A percentile compares a stretch with the other conserved stretches of the same genome.
These are phyloP conservation scores for Donacobius atricapilla DNA, from an alignment of 2,113 vertebrate genomes.

Conservation along the genomic window DNA sequence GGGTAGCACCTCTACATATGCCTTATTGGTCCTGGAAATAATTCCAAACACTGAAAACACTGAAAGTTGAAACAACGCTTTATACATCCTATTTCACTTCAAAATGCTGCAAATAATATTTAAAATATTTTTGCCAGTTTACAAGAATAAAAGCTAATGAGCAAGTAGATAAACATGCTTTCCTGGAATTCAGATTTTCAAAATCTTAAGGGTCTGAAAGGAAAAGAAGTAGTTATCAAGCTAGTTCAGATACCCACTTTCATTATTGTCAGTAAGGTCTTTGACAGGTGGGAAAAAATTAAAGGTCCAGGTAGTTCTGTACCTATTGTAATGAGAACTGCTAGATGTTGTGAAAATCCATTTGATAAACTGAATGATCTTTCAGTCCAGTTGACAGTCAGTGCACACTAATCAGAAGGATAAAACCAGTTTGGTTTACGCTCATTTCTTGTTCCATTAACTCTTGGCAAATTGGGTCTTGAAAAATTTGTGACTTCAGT, in stretches of 20 bases:
- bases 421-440: not conserved
- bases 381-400: not conserved
- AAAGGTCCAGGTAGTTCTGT: not conserved
- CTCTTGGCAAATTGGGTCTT: not conserved
- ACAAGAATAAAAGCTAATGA: not conserved
- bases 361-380: not conserved
- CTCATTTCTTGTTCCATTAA: not conserved
- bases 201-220: not conserved
- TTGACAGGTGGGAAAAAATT: not conserved
- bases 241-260: not conserved
- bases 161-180: not conserved
- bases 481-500: not conserved
- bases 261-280: not conserved
- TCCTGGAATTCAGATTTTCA: not conserved
- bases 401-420: not conserved
- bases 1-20: not conserved
- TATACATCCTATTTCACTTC: not conserved
- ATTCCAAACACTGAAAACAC: not conserved
- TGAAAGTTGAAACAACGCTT: not conserved
- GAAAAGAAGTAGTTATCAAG: not conserved
- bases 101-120: not conserved
- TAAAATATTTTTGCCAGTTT: not conserved
- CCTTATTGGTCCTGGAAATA: not conserved
- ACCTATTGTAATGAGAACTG: not conserved
- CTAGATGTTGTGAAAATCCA: not conserved